phyloP scores from a whole-genome alignment of 2,888 invertebrate genomes.

The Brachyptera putata region DNA sequence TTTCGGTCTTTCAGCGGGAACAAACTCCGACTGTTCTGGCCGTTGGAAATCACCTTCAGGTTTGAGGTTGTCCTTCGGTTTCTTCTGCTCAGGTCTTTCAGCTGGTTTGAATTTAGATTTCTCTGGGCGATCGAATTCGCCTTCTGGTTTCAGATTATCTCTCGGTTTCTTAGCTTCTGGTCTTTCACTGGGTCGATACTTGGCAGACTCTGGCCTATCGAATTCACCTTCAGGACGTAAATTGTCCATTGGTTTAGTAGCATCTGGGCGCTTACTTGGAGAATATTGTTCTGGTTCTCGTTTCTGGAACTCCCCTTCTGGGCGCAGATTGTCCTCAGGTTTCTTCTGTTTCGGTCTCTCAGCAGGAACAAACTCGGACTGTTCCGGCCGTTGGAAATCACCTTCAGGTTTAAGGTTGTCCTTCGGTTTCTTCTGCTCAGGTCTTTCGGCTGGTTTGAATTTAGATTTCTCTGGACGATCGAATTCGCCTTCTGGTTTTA shows the following conservation, averaged over 20 bases:
- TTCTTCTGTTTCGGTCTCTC: slow-evolving; percentile 40
- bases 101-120: slow-evolving; percentile 49
- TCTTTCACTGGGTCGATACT: slow-evolving; percentile 44
- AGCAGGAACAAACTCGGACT: slow-evolving; percentile 38
- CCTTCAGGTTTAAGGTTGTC: slow-evolving; percentile 46
- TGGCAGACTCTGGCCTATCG: slow-evolving; percentile 44
- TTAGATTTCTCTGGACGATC: slow-evolving; percentile 47
- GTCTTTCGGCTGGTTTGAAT: slow-evolving; percentile 49
- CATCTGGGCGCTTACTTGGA: slow-evolving; percentile 36
- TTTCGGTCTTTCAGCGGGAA: slow-evolving; percentile 35
- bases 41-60: slow-evolving; percentile 48
- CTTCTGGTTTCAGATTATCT: slow-evolving; percentile 54
- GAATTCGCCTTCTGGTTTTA: slow-evolving; percentile 52
- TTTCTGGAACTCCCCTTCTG: slow-evolving; percentile 56
- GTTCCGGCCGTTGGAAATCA: slow-evolving; percentile 28
- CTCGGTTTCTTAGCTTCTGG: slow-evolving; percentile 39
- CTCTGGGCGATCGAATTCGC: slow-evolving; percentile 45
- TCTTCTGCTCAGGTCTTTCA: slow-evolving; percentile 49
- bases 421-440: slow-evolving; percentile 43
- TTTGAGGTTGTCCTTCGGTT: slow-evolving; percentile 41
- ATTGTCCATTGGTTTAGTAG: slow-evolving; percentile 58
- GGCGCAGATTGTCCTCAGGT: slow-evolving; percentile 41
- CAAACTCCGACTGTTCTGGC: slow-evolving; percentile 41
- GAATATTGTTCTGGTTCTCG: slow-evolving; percentile 42
- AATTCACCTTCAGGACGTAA: slow-evolving; percentile 59